Conservation (phyloP, 2,113 vertebrate genomes). For the Varanus salvator region DNA sequence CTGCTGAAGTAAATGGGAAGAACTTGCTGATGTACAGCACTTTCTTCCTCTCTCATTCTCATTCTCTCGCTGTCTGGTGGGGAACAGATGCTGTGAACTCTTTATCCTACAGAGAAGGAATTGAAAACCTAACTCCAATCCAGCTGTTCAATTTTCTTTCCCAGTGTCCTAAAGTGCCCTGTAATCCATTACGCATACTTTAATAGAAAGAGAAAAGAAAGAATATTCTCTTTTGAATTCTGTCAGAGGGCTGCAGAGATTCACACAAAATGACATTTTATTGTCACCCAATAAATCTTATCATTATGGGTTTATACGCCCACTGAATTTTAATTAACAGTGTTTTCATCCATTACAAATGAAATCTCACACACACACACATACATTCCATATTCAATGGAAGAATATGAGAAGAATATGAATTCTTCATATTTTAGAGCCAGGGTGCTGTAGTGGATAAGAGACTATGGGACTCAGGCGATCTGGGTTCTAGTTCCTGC, state of each 20-base stretch:
- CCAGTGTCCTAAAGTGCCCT: background rate
- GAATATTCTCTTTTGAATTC: background rate
- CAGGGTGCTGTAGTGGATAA: no score
- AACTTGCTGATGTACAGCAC: no score
- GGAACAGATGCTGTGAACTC: conserved; percentile 10
- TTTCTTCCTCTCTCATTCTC: background rate
- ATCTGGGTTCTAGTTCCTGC: no score
- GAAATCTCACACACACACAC: background rate
- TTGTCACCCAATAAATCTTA: background rate
- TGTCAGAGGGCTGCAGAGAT: conserved; percentile 11
- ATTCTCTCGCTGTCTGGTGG: background rate
- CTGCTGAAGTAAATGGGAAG: background rate
- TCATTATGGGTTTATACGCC: background rate
- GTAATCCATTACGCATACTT: background rate
- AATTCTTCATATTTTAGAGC: no score
- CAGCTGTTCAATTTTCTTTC: conserved; percentile 26
- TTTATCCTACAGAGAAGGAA: background rate
- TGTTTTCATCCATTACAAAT: conserved; percentile 7
- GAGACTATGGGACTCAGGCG: no score
- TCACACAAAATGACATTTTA: background rate
- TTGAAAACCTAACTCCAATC: conserved; percentile 14
- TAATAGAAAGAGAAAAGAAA: conserved; percentile 24
- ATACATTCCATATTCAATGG: no score
- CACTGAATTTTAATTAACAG: conserved; percentile 15
- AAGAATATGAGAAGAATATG: no score